Evolutionary conservation across 2,113 vertebrate species (phyloP).

Genomic region (Gymnobelideus leadbeateri): DNA sequence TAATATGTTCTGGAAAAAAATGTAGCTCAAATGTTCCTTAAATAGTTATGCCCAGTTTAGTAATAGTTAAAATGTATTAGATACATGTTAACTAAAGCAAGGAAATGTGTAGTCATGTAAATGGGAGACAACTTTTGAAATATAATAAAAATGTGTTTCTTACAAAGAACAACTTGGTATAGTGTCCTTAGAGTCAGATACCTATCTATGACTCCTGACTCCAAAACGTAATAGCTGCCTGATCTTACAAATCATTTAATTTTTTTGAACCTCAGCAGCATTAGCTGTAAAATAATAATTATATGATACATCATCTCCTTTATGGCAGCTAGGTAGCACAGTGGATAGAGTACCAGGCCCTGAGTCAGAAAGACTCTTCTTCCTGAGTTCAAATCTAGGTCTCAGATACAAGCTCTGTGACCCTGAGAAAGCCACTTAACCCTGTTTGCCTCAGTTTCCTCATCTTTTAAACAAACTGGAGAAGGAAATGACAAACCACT

Average conservation of each 20-base stretch:
- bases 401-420: not conserved
- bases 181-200: not conserved
- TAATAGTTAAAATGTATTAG: not conserved
- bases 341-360: not conserved
- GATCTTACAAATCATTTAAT: not conserved
- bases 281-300: not conserved
- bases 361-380: not conserved
- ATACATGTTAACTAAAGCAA: not conserved
- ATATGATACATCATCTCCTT: not conserved
- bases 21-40: not conserved
- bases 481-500: not conserved
- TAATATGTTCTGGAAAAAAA: not conserved
- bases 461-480: not conserved
- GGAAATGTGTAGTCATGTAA: not conserved
- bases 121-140: not conserved
- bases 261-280: not conserved
- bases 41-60: not conserved
- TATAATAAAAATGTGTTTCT: not conserved
- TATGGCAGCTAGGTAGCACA: not conserved
- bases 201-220: not conserved
- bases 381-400: not conserved
- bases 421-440: not conserved
- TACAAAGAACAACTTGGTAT: not conserved
- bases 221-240: not conserved
- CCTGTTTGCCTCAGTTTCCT: not conserved